Base-by-base conservation (phyloP, 2,888 invertebrate genomes). In the Ichneumon xanthorius region DNA sequence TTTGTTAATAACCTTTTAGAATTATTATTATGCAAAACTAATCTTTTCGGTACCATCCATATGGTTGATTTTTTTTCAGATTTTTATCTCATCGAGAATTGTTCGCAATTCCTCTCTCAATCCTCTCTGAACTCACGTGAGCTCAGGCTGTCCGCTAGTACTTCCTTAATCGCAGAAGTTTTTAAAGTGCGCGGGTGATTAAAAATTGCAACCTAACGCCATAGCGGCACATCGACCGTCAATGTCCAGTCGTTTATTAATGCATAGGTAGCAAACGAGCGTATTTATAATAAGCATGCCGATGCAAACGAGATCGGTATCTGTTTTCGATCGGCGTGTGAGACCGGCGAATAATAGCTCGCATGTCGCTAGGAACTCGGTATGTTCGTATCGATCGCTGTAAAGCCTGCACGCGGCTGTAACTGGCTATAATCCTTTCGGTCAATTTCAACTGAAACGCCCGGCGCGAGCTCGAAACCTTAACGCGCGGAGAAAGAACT, bases 371-470 rank as follows among this genome's bases (percentile, higher is more conserved):
- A 37, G 55, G 22, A 58, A 77, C 75, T 48, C 53, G 19, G 22
- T 37, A 61, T 65, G 71, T 77, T 72, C 55, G 50, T 81, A 85
- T 85, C 67, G 85, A 85, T 81, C 81, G 81, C 37, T 26, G 22
- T 70, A 78, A 81, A 82, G 50, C 37, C 71, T 50, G 53, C 71
- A 61, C 61, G 58, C 63, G 40, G 70, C 33, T 71, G 11, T 61
- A 26, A 76, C 70, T 26, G 26, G 30, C 37, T 71, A n/a, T 30
- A 73, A 45, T 73, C n/a, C 40, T 73, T 58, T 73, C 58, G 61
- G 9, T 73, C 19, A 73, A 58, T 73, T 73, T n/a, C n/a, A 45
- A 45, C 58, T 72, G 26, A n/a, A 58, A 11, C 22, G 58, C 58
- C 26, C 58, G 16, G 48, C 7, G n/a, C 11, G 9, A 19, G 45